Evolutionary conservation across 2,888 invertebrate species (phyloP).

Genomic region (Loripinus fragilis): DNA sequence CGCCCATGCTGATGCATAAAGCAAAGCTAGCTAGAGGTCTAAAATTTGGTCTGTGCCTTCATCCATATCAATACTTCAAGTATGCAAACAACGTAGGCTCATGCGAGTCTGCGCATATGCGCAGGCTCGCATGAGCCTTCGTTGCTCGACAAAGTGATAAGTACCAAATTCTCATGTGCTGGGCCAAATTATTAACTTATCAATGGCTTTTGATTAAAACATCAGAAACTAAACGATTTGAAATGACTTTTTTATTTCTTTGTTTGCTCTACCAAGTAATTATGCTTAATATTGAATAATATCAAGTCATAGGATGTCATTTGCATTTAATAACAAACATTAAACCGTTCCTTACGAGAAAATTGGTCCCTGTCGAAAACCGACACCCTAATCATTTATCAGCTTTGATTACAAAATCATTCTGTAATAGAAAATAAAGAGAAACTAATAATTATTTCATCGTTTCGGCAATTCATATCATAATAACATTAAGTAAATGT

Average conservation of each 20-base stretch:
- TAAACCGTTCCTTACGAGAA: constrained; percentile 13
- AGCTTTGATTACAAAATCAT: constrained; percentile 17
- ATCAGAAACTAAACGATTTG: constrained; percentile 9
- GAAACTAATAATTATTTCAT: constrained; percentile 22
- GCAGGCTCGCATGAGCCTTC: no score
- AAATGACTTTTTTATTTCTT: constrained; percentile 13
- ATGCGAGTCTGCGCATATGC: no score
- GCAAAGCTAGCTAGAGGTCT: no score
- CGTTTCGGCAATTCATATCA: constrained; percentile 16
- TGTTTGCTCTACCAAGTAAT: constrained; percentile 3
- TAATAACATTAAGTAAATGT: constrained; percentile 20
- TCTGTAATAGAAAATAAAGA: constrained; percentile 21
- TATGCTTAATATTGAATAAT: not conserved
- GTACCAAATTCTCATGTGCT: not conserved
- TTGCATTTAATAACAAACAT: constrained; percentile 20
- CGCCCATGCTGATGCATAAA: no score
- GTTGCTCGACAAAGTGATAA: no score
- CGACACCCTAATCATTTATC: constrained; percentile 19
- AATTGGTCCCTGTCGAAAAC: constrained; percentile 18
- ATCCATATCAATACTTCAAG: no score
- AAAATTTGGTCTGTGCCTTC: no score
- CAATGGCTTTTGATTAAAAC: constrained; percentile 9
- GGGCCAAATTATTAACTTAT: not conserved
- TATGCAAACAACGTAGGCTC: no score
- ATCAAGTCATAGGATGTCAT: constrained; percentile 9